These are phyloP conservation scores for Trachymyrmex cornetzi DNA, from an alignment of 1,140 invertebrate genomes.

Conservation along the genomic window DNA sequence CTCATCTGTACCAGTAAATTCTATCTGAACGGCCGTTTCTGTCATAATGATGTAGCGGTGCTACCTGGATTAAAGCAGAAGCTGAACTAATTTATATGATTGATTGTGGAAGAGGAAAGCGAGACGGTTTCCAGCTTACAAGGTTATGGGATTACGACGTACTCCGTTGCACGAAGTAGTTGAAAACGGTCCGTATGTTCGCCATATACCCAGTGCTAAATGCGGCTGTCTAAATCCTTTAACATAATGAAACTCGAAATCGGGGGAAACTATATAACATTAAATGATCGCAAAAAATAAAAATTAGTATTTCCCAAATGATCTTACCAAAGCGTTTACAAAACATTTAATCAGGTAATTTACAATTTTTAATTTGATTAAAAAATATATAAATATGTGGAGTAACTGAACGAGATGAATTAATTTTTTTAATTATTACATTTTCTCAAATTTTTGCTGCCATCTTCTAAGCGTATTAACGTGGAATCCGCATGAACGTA, in stretches of 20 bases:
- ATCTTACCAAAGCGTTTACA: not conserved
- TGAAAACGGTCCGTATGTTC: constrained; percentile 4
- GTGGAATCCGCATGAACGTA: not conserved
- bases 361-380: not conserved
- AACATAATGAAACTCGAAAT: not conserved
- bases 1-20: constrained; percentile 11
- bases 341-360: not conserved
- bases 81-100: constrained; percentile 60
- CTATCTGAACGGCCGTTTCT: constrained; percentile 30
- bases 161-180: not conserved
- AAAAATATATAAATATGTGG: not conserved
- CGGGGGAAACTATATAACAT: not conserved
- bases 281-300: not conserved
- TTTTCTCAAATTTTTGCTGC: not conserved
- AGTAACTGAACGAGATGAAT: not conserved
- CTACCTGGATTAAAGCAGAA: constrained; percentile 35
- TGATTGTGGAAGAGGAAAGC: constrained; percentile 39
- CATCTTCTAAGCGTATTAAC: not conserved
- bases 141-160: constrained; percentile 34
- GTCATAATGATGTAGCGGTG: constrained; percentile 42
- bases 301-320: not conserved
- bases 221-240: not conserved
- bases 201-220: constrained; percentile 3
- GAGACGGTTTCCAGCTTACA: constrained; percentile 31
- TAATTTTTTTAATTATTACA: not conserved